A percentile compares a stretch with the other conserved stretches of the same genome.
These are phyloP conservation scores for Platyrinchus mystaceus DNA, from an alignment of 2,797 vertebrate genomes.

Conservation along the genomic window DNA sequence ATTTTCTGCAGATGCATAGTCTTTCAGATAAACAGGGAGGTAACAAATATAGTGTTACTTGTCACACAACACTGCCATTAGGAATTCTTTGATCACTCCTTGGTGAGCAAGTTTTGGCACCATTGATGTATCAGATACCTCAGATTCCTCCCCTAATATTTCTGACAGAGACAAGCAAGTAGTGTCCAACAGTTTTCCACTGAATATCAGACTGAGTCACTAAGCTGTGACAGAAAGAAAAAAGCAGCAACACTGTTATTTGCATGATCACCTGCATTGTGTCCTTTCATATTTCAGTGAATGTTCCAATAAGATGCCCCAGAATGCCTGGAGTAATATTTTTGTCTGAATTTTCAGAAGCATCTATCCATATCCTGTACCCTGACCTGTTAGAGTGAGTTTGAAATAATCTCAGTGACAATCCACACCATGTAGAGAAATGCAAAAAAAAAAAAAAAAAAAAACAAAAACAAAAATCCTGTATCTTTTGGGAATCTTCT, in stretches of 20 bases:
- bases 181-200: not conserved
- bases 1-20: not conserved
- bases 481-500: not conserved
- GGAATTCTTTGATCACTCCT: not conserved
- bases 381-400: not conserved
- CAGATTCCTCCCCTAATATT: not conserved
- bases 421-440: not conserved
- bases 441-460: not conserved
- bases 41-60: not conserved
- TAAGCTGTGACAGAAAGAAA: not conserved
- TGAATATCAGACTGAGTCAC: not conserved
- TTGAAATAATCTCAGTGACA: not conserved
- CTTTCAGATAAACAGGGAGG: not conserved
- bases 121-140: not conserved
- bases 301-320: not conserved
- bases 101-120: not conserved
- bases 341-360: not conserved
- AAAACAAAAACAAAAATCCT: not conserved
- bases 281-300: not conserved
- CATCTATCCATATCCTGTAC: not conserved
- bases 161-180: not conserved
- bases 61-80: not conserved
- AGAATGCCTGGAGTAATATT: not conserved
- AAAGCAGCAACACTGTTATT: rapidly evolving
- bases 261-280: not conserved